Percentiles rank a stretch among this genome's conserved stretches.
Evolutionary conservation across 2,888 invertebrate genomes (phyloP).

Genomic region (Heliothis peltigera): DNA sequence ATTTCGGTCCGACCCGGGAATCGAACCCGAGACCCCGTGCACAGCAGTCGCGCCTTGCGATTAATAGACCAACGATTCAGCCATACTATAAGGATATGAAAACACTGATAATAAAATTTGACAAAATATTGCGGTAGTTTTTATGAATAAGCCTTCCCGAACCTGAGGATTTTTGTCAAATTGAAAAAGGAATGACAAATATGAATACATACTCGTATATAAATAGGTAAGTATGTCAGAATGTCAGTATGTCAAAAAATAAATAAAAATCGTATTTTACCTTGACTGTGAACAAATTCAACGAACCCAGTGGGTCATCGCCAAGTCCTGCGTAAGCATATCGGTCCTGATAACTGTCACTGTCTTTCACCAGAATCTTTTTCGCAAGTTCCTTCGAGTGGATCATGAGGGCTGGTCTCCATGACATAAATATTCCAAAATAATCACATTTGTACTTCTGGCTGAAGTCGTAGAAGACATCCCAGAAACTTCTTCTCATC

Average conservation of each 20-base stretch:
- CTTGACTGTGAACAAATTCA: constrained; percentile 79
- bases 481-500: constrained; percentile 75
- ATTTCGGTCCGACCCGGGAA: too few species aligned
- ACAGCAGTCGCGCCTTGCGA: too few species aligned
- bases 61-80: too few species aligned
- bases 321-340: constrained; percentile 66
- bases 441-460: constrained; percentile 70
- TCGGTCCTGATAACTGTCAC: constrained; percentile 76
- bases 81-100: too few species aligned
- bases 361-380: constrained; percentile 73
- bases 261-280: constrained; percentile 59
- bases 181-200: too few species aligned
- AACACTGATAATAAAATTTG: too few species aligned
- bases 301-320: constrained; percentile 76
- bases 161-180: too few species aligned
- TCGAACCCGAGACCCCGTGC: too few species aligned
- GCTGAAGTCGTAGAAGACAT: constrained; percentile 70
- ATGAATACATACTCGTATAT: too few species aligned
- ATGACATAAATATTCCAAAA: constrained; percentile 76
- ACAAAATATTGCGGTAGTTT: too few species aligned
- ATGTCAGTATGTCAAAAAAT: background rate
- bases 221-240: too few species aligned
- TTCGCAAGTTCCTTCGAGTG: constrained; percentile 77
- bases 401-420: constrained; percentile 74
- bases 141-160: too few species aligned